These are phyloP conservation scores for Edolisoma coerulescens DNA, from an alignment of 2,113 vertebrate genomes.

Conservation along the genomic window DNA sequence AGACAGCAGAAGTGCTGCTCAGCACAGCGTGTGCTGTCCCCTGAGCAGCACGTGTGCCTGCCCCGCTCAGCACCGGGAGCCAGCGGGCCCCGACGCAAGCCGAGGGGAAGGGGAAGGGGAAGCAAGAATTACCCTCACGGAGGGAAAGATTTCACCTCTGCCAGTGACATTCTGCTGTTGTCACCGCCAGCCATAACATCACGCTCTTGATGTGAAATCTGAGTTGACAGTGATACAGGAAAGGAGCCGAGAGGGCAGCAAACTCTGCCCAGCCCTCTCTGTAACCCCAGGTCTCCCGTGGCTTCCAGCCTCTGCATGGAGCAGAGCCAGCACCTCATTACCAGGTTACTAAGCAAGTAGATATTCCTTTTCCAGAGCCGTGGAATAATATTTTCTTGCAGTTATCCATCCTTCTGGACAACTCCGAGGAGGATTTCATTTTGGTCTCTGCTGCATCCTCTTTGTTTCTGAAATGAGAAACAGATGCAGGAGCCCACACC, in stretches of 20 bases:
- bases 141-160: conserved; percentile 1
- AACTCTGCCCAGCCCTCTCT: not conserved
- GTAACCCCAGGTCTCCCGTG: not conserved
- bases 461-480: not conserved
- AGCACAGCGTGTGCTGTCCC: rapidly evolving
- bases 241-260: not conserved
- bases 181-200: not conserved
- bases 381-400: not conserved
- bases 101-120: not conserved
- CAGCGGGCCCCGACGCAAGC: not conserved
- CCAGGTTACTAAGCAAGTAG: not conserved
- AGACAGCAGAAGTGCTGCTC: not conserved
- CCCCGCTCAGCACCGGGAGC: not conserved
- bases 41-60: not conserved
- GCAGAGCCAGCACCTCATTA: not conserved
- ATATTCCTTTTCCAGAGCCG: not conserved
- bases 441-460: not conserved
- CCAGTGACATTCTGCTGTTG: conserved; percentile 7
- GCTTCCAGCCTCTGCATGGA: not conserved
- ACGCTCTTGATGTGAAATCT: not conserved
- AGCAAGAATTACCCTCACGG: not conserved
- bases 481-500: not conserved
- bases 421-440: not conserved
- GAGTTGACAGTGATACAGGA: not conserved
- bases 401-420: not conserved